Evolutionary conservation across 2,888 invertebrate genomes (phyloP), one percentile per base, ranked within the genome.

Genomic region (Drosophila nigritarsus): DNA sequence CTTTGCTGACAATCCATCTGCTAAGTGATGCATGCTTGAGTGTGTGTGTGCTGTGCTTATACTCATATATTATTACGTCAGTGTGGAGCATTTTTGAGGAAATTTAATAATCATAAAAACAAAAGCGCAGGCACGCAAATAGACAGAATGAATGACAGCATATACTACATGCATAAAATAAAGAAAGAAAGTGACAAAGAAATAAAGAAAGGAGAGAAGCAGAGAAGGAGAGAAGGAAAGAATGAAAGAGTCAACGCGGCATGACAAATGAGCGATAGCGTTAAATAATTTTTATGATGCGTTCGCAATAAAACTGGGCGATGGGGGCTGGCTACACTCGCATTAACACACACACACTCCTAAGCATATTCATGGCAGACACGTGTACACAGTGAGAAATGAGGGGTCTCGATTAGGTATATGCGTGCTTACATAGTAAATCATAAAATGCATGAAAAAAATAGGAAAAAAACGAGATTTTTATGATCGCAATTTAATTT

Each of bases 261-360:
- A 86, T 83, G 89, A 88, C 87, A 86, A 85, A 88, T 81, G 87
- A 81, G 87, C 73, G 89, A 89, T 89, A 89, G 89, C 89, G 87
- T 89, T 85, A 89, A 85, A 87, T 83, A 84, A 84, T 86, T 88
- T 87, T 84, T 88, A 83, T 81, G 89, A 85, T 89, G 84, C 82
- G 82, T 79, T 83, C 79, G 84, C 78, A 63, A 83, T 88, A 88
- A 83, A 86, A 85, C 70, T 69, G 78, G 79, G 65, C 63, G 54
- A 72, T 63, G 75, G 63, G 62, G 36, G 66, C 38, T 40, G 38
- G 71, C 6, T 11, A 59, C 58, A 40, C 34, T 13, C 45, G 20
- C 32, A 42, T 48, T 62, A 50, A 34, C n/a, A 27, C 54, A 53
- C 65, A 29, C 29, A 29, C 29, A 29, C 42, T 42, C 49, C 49